Conservation (phyloP, 2,797 vertebrate species). For the Anisognathus igniventris region DNA sequence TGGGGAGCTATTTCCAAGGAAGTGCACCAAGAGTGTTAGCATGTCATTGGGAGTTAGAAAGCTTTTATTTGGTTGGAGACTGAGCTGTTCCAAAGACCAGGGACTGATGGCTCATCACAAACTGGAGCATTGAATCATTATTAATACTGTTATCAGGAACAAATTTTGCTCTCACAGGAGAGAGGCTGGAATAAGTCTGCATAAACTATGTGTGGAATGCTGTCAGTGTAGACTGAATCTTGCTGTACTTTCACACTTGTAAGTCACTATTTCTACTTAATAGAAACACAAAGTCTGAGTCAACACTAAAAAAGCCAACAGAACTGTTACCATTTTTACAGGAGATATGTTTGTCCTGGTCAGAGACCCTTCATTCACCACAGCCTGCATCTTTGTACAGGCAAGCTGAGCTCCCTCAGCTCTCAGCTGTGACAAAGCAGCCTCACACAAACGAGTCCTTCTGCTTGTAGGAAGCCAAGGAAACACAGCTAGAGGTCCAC, state of each 20-base stretch:
- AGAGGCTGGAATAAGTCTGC: not conserved
- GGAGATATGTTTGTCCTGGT: not conserved
- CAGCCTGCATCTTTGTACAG: not conserved
- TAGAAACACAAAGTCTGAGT: not conserved
- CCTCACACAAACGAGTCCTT: not conserved
- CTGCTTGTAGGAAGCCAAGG: constrained; percentile 3
- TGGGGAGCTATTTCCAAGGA: not conserved
- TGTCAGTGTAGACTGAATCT: not conserved
- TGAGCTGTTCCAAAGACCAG: not conserved
- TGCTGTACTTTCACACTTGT: not conserved
- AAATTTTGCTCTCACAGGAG: not conserved
- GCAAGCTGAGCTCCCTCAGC: fast-evolving
- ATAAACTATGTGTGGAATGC: not conserved
- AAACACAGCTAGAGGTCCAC: constrained; percentile 8
- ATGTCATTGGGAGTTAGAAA: not conserved
- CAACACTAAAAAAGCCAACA: not conserved
- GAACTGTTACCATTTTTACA: not conserved
- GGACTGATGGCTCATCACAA: not conserved
- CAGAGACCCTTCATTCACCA: not conserved
- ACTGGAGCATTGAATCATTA: not conserved
- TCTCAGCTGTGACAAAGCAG: not conserved
- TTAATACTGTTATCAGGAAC: not conserved
- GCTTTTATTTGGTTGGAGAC: not conserved
- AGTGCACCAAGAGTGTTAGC: not conserved
- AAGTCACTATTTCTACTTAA: not conserved